A percentile compares a stretch with the other conserved stretches of the same genome.
Evolutionary conservation across 2,797 vertebrate genomes (phyloP).

Genomic region (Pantherophis alleghaniensis): DNA sequence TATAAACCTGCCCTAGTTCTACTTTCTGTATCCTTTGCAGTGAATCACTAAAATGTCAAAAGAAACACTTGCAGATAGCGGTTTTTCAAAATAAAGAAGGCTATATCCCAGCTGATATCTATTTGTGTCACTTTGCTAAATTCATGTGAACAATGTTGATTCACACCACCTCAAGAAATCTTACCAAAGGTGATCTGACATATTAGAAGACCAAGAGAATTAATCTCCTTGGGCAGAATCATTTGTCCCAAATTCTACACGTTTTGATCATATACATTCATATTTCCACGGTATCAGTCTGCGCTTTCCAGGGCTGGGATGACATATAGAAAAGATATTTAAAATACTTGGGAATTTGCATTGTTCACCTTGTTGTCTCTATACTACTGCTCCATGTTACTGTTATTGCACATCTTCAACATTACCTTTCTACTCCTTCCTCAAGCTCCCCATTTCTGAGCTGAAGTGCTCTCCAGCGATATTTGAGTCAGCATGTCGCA

Average conservation of each 20-base stretch:
- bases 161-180: neutral
- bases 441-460: neutral
- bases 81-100: slow-evolving; percentile 11
- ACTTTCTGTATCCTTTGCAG: slow-evolving; percentile 23
- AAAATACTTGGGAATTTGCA: neutral
- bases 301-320: neutral
- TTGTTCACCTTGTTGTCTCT: neutral
- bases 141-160: slow-evolving; percentile 4
- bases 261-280: neutral
- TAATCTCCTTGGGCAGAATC: neutral
- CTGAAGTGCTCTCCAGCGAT: neutral
- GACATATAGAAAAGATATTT: neutral
- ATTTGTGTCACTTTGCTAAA: slow-evolving; percentile 5
- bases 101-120: slow-evolving; percentile 16
- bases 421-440: neutral
- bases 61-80: slow-evolving; percentile 14
- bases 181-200: neutral
- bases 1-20: slow-evolving; percentile 30
- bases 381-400: neutral
- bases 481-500: neutral
- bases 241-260: neutral
- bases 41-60: slow-evolving; percentile 27
- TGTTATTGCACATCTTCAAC: neutral
- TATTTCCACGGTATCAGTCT: neutral
- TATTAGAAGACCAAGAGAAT: neutral